Base-by-base conservation (phyloP, 2,113 vertebrate species). In the Scytalopus superciliaris region DNA sequence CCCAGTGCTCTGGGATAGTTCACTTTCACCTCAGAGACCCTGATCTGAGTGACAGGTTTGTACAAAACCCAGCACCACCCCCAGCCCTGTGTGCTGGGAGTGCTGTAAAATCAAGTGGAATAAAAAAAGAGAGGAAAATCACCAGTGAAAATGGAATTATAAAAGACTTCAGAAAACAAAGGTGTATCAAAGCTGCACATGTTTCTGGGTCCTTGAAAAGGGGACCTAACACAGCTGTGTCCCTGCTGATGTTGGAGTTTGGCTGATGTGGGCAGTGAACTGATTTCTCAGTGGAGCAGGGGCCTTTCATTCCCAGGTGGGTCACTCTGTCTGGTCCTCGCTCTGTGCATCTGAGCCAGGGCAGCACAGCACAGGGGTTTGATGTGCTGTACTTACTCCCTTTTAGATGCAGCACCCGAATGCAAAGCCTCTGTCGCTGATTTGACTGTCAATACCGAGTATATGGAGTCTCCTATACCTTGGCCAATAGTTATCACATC, bases 381-480 rank as follows among this genome's bases (percentile, higher is more conserved):
- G 35, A 9, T 14, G 16, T 14, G 30, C 16, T 3, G 0, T n/a
- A 21, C 21, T 55, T 17, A 28, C 6, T 50, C 10, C 14, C 16
- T 74, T 63, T 62, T 31, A 72, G 52, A 50, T 7, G 35, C 35
- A 50, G 30, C 49, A 23, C 19, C 4, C 35, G 3, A 75, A 55
- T 27, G 19, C 42, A 27, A 23, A 84, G 37, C 22, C 56, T 59
- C 11, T 37, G 15, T n/a, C 4, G 2, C 66, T 33, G 49, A 14
- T 45, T 44, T 63, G 56, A 64, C 23, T 19, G 17, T 23, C 40
- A 79, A 4, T 30, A n/a, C 18, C 37, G 35, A 39, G 12, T 64
- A 74, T 47, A 21, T 47, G 37, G 63, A 53, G 19, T 35, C 6
- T 69, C 19, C 16, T 12, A 16, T 7, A 49, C 33, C 25, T 68